Base-by-base conservation (phyloP, 2,797 vertebrate genomes). In the Ctenochaetus hawaiiensis region DNA sequence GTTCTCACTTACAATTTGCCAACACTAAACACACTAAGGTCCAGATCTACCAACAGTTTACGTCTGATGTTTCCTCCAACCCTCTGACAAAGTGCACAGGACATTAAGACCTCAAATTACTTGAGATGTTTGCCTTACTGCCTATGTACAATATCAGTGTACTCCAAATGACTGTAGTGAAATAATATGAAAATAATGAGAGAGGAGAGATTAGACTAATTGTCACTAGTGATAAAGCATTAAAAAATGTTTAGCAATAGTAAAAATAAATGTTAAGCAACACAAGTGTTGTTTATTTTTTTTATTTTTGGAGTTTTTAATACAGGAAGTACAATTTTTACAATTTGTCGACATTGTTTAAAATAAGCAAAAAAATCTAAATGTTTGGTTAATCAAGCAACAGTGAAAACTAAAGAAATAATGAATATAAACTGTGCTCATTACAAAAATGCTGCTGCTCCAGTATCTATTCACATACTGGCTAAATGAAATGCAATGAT, bases 1-100 rank as follows among this genome's bases (percentile, higher is more conserved):
- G 62, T 67, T 72, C 77, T 83, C 61, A 72, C 64, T 69, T 72
- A 69, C 49, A 59, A 26, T 51, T 48, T 75, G 53, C 78, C 52
- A 76, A 76, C 49, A 58, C 54, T 76, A 59, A 64, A 70, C 59
- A 63, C 41, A 45, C 22, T 34, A 18, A 75, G 26, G n/a, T 37
- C 41, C 12, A 37, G 22, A 63, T 63, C 63, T 41, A 60, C 39
- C 17, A 0, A 12, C 6, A 17, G 54, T 45, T 49, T 48, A 51
- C 18, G 41, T 43, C 49, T 72, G 26, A 61, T 65, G 20, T 59
- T 63, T 62, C 39, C 34, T 72, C 37, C 44, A 20, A 80, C 43
- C 52, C 61, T 17, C 49, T 67, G 37, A 64, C 41, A 66, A 45
- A 54, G 26, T 54, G 52, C 62, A 45, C 11, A 23, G 4, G 41